Conservation (phyloP, 2,797 vertebrate species). For the Acanthurus tractus region DNA sequence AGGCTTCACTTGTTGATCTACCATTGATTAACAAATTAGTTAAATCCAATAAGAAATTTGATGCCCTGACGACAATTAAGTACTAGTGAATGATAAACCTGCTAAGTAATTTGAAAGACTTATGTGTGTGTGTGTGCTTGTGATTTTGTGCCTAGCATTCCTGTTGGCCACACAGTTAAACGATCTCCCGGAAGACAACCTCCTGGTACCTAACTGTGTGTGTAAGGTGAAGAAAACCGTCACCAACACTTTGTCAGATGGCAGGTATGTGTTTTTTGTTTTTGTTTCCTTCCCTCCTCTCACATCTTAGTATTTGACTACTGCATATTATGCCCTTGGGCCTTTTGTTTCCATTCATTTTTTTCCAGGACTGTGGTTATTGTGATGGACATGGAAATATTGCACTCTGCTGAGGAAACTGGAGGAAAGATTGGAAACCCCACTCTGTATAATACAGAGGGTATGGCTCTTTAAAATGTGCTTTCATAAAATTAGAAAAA, state of each 20-base stretch:
- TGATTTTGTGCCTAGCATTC: conserved; percentile 62
- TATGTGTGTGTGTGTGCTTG: not conserved
- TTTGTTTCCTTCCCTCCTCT: not conserved
- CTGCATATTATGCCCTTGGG: not conserved
- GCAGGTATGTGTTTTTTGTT: conserved; percentile 59
- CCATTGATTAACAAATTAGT: not conserved
- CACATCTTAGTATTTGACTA: not conserved
- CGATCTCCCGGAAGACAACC: conserved; percentile 56
- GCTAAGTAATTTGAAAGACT: not conserved
- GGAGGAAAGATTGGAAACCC: conserved; percentile 77
- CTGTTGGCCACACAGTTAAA: conserved; percentile 73
- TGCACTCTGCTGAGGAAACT: conserved; percentile 68
- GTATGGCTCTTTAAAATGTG: conserved; percentile 45
- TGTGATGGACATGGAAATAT: conserved; percentile 70
- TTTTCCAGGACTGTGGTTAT: conserved; percentile 59
- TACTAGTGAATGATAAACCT: not conserved
- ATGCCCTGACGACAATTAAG: not conserved
- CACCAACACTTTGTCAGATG: conserved; percentile 60
- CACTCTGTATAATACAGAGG: conserved; percentile 29
- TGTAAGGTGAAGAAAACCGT: conserved; percentile 66
- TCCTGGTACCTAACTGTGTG: conserved; percentile 69
- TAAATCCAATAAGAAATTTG: not conserved
- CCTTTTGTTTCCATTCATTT: not conserved
- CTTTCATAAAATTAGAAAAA: not conserved
- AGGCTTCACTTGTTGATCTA: not conserved